Percentiles rank a stretch among this genome's conserved stretches.
Conservation (phyloP, 2,888 invertebrate genomes). For the Drosophila cracens region DNA sequence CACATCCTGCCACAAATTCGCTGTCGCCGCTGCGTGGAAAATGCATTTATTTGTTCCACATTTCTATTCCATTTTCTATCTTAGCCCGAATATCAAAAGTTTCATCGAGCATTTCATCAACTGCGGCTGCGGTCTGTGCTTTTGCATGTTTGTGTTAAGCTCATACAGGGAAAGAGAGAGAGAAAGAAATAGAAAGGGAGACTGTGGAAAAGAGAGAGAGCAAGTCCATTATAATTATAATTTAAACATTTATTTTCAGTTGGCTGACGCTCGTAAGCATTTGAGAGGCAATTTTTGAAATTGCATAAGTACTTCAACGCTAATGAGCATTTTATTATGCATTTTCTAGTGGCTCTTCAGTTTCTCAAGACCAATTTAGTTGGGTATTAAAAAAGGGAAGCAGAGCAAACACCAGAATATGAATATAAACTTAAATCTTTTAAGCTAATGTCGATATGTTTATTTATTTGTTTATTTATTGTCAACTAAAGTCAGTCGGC, state of each 20-base stretch:
- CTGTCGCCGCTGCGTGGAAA: slow-evolving; percentile 18
- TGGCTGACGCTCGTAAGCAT: background rate
- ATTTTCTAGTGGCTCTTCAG: background rate
- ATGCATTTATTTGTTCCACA: slow-evolving; percentile 46
- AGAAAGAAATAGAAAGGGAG: background rate
- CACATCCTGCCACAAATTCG: slow-evolving; percentile 47
- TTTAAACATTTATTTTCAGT: slow-evolving; percentile 9
- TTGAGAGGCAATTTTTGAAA: slow-evolving; percentile 6
- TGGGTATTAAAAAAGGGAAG: background rate
- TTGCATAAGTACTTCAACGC: slow-evolving; percentile 6
- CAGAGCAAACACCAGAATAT: background rate
- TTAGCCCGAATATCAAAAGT: slow-evolving; percentile 17
- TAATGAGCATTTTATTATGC: background rate
- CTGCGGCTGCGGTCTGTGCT: slow-evolving; percentile 4
- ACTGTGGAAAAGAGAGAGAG: background rate
- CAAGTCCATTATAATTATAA: slow-evolving; percentile 33
- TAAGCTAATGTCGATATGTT: no score
- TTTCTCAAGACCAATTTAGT: background rate
- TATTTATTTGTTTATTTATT: background rate
- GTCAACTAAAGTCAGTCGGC: background rate
- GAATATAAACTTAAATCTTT: background rate
- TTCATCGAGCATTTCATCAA: slow-evolving; percentile 7
- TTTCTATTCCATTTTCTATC: slow-evolving; percentile 21
- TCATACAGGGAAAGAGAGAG: background rate
- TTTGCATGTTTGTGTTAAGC: slow-evolving; percentile 11